Evolutionary conservation across 2,888 invertebrate genomes (phyloP).

Genomic region (Prenolepis imparis): DNA sequence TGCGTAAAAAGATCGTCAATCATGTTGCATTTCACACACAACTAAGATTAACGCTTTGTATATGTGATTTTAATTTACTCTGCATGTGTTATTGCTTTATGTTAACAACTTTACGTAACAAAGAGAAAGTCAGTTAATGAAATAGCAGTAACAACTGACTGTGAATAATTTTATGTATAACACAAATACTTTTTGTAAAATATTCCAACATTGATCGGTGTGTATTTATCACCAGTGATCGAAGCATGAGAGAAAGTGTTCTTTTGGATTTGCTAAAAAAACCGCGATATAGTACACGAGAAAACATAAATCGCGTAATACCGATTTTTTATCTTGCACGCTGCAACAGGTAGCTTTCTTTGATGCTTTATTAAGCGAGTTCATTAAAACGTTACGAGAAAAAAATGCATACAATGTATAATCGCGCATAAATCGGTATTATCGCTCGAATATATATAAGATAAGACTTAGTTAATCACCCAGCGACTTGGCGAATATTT

Average conservation of each 20-base stretch:
- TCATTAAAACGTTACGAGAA: background rate
- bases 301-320: constrained; percentile 34
- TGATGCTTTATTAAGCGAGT: background rate
- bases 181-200: constrained; percentile 8
- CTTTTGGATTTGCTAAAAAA: background rate
- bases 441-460: constrained; percentile 52
- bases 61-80: background rate
- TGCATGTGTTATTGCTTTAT: constrained; percentile 23
- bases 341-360: background rate
- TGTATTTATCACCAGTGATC: background rate
- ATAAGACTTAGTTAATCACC: constrained; percentile 65
- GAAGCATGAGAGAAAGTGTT: constrained; percentile 29
- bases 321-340: constrained; percentile 30
- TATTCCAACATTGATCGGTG: background rate
- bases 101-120: background rate
- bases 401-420: constrained; percentile 23
- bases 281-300: constrained; percentile 18
- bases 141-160: background rate
- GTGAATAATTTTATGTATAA: constrained; percentile 4
- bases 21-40: background rate
- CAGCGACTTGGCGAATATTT: constrained; percentile 62
- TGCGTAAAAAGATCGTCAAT: background rate
- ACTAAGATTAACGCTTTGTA: background rate
- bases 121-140: background rate
- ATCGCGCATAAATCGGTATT: constrained; percentile 60